Base-by-base conservation (phyloP, 2,797 vertebrate species). In the Gymnoscopelus microlampas region DNA sequence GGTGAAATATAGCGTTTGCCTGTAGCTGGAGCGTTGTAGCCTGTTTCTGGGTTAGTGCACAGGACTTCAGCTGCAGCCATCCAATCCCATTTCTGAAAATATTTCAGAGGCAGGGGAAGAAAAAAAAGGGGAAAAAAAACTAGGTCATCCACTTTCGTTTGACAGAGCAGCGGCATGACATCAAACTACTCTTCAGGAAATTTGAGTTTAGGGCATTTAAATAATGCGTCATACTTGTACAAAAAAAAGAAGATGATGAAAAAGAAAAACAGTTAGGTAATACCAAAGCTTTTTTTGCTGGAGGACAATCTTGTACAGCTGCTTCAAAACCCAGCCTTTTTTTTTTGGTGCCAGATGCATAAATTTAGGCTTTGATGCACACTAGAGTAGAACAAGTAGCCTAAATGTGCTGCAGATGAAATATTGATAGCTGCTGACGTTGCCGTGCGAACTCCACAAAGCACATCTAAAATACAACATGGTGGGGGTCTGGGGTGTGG, bases 31-130 rank as follows among this genome's bases (percentile, higher is more conserved):
- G 77, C 63, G 71, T 60, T 8, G 39, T 78, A 87, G 74, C 76
- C 85, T 84, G 87, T 91, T 92, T 93, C 91, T 93, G 90, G 90
- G 92, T 91, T 92, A 89, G 88, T 90, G 87, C 88, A 90, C 85
- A 90, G 88, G 87, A 91, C 89, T 93, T 92, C 78, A 90, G 81
- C 90, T 88, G 80, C 79, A 90, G 83, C 87, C 71, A 91, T 87
- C 92, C 91, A 92, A 90, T 92, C 89, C 87, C 82, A 87, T 88
- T 91, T 89, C 88, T 85, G 88, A 93, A 44, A 93, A 91, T 90
- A 90, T 92, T 93, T 92, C 86, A 87, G 85, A 90, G 88, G 85
- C 88, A 83, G 60, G 66, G 54, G 71, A 71, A 71, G 74, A 7
- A 44, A 5, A 4, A 32, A 32, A 32, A 29, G 7, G 39, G 9